Base-by-base conservation (phyloP, 2,888 invertebrate genomes). In the Meandrusa payeni region DNA sequence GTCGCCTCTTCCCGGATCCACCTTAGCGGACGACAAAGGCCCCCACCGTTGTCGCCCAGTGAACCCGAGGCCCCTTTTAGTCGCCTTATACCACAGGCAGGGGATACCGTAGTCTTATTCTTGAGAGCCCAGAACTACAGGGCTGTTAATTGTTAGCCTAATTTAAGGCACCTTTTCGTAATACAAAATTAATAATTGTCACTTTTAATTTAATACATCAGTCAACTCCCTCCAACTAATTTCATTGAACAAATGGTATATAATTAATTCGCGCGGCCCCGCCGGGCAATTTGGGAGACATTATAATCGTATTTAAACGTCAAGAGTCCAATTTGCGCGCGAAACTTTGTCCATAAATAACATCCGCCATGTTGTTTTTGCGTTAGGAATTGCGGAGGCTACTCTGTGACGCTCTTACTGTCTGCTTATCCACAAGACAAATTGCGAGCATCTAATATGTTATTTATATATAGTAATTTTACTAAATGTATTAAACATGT, bases 251-350 rank as follows among this genome's bases (percentile, higher is more conserved):
- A 48, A 56, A 60, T 44, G 44, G 39, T 62, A 59, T 61, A 65
- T 59, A 60, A 53, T 58, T 48, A 43, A 46, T 54, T 51, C 50
- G 33, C 10, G 31, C 39, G 26, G 45, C 48, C 48, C 51, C 52
- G 55, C 55, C 33, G 9, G 27, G 55, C 64, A 60, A 66, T 69
- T 69, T 62, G 54, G 57, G 66, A 55, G 61, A 61, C 64, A 67
- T 70, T 69, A 66, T 62, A 61, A 57, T 55, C 59, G 55, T 62
- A 61, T 64, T 68, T 69, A 62, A 64, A 59, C 64, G 66, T 56
- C 50, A 48, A 55, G 61, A 65, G 61, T 51, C 55, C 61, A 64
- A 63, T 64, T 66, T 59, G 55, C 61, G 58, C 63, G 64, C 58
- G 52, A 66, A 68, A 69, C 56, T 63, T 61, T 46, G 38, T 40